Evolutionary conservation across 2,113 vertebrate genomes (phyloP), one percentile per base, ranked within the genome.

Genomic region (Lampris megalopsis): DNA sequence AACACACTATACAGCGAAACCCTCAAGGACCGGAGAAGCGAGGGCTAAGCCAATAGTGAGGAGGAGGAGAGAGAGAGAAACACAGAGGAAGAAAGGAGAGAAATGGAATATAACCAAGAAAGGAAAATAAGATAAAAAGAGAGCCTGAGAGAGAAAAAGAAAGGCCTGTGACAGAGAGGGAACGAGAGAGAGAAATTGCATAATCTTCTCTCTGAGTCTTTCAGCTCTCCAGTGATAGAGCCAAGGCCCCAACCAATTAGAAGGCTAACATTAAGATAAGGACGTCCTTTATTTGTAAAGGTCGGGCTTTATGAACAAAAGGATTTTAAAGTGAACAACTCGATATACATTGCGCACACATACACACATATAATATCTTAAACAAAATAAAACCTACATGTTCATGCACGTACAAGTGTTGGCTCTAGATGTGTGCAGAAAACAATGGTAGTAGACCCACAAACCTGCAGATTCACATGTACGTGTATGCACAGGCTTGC

Each of bases 221-320:
- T 47, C 53, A 68, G 68, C 84, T 82, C 78, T 83, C 77, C 43
- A 70, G 75, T 68, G 65, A 62, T 61, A 67, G 68, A 84, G 72
- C 70, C 80, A 50, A 68, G 68, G 69, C 86, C 77, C 73, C 54
- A 56, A 73, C 84, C 87, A 88, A 92, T 92, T 90, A 91, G 80
- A 87, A 81, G 71, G 75, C 83, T 80, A 75, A 72, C 36, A 11
- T 61, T 61, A 81, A 85, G 84, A 87, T 88, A 87, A 84, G 65
- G 61, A 72, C 35, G 11, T 73, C 74, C 74, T 91, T 89, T 88
- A 84, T 91, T 87, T 80, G 66, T 67, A 90, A 90, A 89, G 75
- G 85, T 81, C 11, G 13, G 10, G 4, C 72, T 65, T 58, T 24
- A 71, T 70, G 85, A 86, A 90, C 87, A 86, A 89, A 90, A 82